Conservation (phyloP, 1,140 invertebrate genomes). For the Lepidurus packardi region DNA sequence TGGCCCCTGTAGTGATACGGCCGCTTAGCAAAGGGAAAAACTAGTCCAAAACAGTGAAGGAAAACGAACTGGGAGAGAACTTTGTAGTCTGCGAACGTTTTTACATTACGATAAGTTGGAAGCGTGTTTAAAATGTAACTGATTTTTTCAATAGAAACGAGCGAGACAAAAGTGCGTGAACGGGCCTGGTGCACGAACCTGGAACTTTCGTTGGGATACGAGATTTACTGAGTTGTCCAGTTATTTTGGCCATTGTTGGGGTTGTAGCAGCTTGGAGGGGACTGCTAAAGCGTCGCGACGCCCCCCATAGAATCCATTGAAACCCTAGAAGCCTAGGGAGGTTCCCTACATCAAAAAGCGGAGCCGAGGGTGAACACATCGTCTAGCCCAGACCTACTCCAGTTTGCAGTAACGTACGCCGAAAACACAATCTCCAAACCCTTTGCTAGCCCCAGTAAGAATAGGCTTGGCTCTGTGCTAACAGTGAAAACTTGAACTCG, state of each 20-base stretch:
- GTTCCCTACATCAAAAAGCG: not conserved
- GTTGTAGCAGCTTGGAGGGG: not conserved
- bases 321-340: conserved; percentile 11
- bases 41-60: too few species aligned
- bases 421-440: not conserved
- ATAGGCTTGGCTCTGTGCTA: too few species aligned
- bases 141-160: too few species aligned
- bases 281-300: conserved; percentile 7
- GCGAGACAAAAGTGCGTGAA: not conserved
- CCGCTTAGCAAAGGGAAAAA: not conserved
- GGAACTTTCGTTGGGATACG: not conserved
- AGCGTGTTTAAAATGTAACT: too few species aligned
- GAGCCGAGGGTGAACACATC: not conserved
- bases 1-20: not conserved
- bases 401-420: not conserved
- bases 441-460: too few species aligned
- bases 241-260: not conserved
- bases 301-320: not conserved
- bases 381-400: not conserved
- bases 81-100: too few species aligned
- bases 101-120: too few species aligned
- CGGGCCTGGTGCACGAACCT: not conserved
- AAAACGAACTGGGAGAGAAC: too few species aligned
- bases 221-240: not conserved
- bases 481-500: too few species aligned